Evolutionary conservation across 2,797 vertebrate genomes (phyloP).

Genomic region (Helarctos malayanus): DNA sequence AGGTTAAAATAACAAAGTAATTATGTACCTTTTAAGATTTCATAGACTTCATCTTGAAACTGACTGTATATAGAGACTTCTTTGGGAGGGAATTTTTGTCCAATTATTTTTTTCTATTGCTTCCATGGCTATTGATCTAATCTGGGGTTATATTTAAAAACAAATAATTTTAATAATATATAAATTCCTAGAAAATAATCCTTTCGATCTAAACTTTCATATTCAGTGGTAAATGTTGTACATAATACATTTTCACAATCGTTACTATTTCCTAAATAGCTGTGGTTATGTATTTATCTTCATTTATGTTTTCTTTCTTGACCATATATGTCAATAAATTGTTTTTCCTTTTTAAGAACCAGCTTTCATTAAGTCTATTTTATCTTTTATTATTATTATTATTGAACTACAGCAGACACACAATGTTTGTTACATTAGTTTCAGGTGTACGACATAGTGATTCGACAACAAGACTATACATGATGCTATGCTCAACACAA

Average conservation of each 20-base stretch:
- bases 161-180: neutral
- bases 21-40: neutral
- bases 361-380: neutral
- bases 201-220: neutral
- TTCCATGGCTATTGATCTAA: neutral
- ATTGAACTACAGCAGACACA: neutral
- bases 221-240: neutral
- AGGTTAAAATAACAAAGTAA: neutral
- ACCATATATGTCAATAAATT: neutral
- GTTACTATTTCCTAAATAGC: neutral
- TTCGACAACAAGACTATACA: neutral
- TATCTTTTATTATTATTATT: neutral
- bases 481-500: neutral
- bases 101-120: neutral
- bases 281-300: neutral
- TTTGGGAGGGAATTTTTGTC: neutral
- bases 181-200: neutral
- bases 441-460: neutral
- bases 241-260: neutral
- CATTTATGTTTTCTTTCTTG: neutral
- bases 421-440: neutral
- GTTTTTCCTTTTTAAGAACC: neutral
- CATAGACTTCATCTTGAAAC: slow-evolving; percentile 5
- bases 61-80: neutral
- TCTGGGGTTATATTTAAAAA: neutral